Evolutionary conservation across 2,113 vertebrate species (phyloP), one percentile per base, ranked within the genome.

Genomic region (Agapornis roseicollis): DNA sequence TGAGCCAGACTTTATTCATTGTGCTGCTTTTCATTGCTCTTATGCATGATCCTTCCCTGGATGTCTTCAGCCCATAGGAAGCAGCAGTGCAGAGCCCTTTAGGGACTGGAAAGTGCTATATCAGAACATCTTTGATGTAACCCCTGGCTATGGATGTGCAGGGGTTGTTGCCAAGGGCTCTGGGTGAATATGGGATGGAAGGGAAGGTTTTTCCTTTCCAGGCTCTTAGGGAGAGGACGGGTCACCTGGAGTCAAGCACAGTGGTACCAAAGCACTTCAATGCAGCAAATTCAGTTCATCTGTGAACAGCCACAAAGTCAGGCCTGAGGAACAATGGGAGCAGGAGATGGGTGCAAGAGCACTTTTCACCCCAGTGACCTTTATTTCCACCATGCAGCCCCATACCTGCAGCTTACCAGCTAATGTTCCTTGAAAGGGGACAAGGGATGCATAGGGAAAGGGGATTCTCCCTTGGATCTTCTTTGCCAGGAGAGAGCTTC

Each of bases 381-480:
- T 69, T 3, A 14, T 81, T 86, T 80, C 70, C 76, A 6, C 9
- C 72, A 16, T 8, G 27, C 44, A 73, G 74, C 37, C n/a, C 39
- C 65, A 41, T 16, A 20, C 27, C 20, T 15, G 35, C 31, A 46
- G 4, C 66, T 44, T 53, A 33, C 22, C 63, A 37, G 42, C 0
- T 29, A 15, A 28, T 85, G 89, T 52, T 39, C 49, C 42, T 19
- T 17, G 41, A 20, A 14, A 41, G 27, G 5, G 42, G 6, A 39
- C 11, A 19, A 7, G 1, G 0, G 4, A 6, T 13, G 0, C 4
- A 2, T 14, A 20, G 46, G 46, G 41, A 50, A 65, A 44, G 8
- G 6, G n/a, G 9, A 50, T 64, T 49, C 47, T 16, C 72, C 85
- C 53, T 28, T 17, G 52, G 25, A 50, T 42, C 24, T 46, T 28